Percentiles rank a stretch among this genome's conserved stretches.
phyloP scores from a whole-genome alignment of 1,140 invertebrate genomes.

The Nomia melanderi region DNA sequence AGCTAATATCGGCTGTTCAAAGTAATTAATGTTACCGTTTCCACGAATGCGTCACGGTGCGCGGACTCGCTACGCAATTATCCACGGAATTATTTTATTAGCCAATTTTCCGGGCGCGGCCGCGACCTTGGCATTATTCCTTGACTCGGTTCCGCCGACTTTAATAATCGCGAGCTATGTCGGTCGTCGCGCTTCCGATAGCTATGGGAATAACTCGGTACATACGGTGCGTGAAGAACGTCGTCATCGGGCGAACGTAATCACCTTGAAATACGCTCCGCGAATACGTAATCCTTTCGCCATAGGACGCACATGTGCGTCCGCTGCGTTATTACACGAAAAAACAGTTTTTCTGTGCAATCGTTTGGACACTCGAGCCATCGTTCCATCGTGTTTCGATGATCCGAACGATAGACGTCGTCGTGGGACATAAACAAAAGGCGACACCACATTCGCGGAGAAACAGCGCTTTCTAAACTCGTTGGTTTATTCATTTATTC shows the following conservation, averaged over 20 bases:
- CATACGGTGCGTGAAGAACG: conserved; percentile 14
- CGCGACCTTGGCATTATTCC: conserved; percentile 57
- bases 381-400: too few species aligned
- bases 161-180: conserved; percentile 31
- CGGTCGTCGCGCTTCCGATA: conserved; percentile 34
- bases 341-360: too few species aligned
- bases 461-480: too few species aligned
- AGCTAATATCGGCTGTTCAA: not conserved
- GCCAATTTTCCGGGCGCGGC: conserved; percentile 5
- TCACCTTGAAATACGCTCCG: conserved; percentile 44
- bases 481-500: too few species aligned
- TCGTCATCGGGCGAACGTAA: conserved; percentile 59
- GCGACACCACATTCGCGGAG: too few species aligned
- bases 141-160: conserved; percentile 2
- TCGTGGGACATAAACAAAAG: too few species aligned
- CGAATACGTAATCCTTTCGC: conserved; percentile 47
- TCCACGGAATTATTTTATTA: not conserved
- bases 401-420: too few species aligned
- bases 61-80: not conserved
- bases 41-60: not conserved
- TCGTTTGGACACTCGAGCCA: too few species aligned
- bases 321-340: not conserved
- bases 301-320: not conserved
- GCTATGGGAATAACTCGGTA: conserved; percentile 41
- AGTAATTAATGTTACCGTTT: not conserved